Percentiles rank a stretch among this genome's conserved stretches.
These are phyloP conservation scores for Cephalotes varians DNA, from an alignment of 2,888 invertebrate genomes.

Conservation along the genomic window DNA sequence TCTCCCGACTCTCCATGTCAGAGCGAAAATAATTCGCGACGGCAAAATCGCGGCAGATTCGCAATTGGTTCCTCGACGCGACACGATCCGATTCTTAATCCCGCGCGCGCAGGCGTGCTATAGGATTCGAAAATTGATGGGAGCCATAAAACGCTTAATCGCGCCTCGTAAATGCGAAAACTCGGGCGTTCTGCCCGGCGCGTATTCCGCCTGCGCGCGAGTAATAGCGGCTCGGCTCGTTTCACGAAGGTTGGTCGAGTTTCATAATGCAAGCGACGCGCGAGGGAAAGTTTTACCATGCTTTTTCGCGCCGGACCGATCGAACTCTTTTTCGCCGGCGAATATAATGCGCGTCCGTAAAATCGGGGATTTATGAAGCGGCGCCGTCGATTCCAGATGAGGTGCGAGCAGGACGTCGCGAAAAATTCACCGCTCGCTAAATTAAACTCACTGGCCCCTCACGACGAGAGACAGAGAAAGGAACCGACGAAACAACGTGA, in stretches of 20 bases:
- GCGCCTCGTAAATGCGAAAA: constrained; percentile 58
- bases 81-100: constrained; percentile 53
- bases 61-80: constrained; percentile 2
- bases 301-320: constrained; percentile 20
- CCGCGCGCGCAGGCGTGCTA: background rate
- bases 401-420: constrained; percentile 10
- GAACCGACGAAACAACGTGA: background rate
- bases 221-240: constrained; percentile 10
- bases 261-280: constrained; percentile 22
- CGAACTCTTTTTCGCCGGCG: constrained; percentile 26
- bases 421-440: constrained; percentile 27
- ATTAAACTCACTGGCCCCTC: constrained; percentile 10
- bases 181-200: constrained; percentile 4
- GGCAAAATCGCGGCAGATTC: background rate
- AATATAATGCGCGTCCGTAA: constrained; percentile 35
- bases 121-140: constrained; percentile 58
- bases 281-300: constrained; percentile 27
- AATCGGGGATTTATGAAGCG: constrained; percentile 39
- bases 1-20: background rate
- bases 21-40: constrained; percentile 21
- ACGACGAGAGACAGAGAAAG: no score
- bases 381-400: constrained; percentile 38
- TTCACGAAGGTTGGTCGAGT: constrained; percentile 15
- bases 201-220: background rate
- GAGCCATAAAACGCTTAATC: constrained; percentile 63